These are phyloP conservation scores for Catharus minimus DNA, from an alignment of 2,113 vertebrate genomes.

Conservation along the genomic window DNA sequence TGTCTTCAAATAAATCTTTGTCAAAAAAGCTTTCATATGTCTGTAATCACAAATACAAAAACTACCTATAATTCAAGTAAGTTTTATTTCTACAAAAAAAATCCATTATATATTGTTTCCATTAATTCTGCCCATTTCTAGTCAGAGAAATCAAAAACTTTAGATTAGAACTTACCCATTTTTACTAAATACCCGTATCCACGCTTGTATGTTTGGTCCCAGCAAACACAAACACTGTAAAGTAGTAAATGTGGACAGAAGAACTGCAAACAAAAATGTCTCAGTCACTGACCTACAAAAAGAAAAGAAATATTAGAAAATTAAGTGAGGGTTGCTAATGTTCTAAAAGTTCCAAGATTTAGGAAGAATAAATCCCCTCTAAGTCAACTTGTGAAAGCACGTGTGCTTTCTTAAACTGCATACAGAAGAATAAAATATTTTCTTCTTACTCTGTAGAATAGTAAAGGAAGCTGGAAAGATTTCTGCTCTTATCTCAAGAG, in stretches of 20 bases:
- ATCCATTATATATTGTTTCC: background rate
- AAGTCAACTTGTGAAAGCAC: background rate
- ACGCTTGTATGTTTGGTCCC: constrained; percentile 91
- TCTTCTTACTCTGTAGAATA: background rate
- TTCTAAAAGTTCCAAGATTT: background rate
- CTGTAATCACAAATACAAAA: background rate
- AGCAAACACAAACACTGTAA: constrained; percentile 91
- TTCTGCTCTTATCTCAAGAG: background rate
- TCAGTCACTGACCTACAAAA: constrained; percentile 84
- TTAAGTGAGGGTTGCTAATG: background rate
- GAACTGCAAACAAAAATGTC: constrained; percentile 90
- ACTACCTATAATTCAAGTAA: background rate
- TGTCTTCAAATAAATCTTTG: background rate
- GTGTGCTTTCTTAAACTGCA: background rate
- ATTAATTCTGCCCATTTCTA: background rate
- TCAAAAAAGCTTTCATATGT: background rate
- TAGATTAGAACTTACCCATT: constrained; percentile 82
- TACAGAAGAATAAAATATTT: background rate
- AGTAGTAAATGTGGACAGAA: constrained; percentile 90
- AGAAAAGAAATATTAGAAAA: background rate
- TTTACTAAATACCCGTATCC: constrained; percentile 94
- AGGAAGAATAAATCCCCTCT: background rate
- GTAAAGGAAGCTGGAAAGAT: background rate
- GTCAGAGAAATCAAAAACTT: background rate
- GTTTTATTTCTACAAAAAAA: background rate